A percentile compares a stretch with the other conserved stretches of the same genome.
Conservation (phyloP, 1,140 invertebrate genomes). For the Zaprionus capensis region DNA sequence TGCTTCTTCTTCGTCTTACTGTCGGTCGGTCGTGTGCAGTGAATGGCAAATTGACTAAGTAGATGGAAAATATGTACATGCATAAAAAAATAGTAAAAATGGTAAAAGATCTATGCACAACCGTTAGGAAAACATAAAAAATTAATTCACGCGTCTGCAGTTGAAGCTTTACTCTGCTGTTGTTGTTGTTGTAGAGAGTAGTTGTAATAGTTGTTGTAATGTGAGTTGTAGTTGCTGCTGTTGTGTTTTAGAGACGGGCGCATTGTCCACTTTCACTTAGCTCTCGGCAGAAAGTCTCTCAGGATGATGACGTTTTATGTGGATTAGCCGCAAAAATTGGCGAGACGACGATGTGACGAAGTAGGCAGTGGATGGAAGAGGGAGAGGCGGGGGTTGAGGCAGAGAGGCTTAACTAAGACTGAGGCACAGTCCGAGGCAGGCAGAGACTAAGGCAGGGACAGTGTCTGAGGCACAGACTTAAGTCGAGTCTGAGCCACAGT, state of each 20-base stretch:
- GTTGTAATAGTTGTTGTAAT: constrained; percentile 8
- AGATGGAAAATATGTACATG: constrained; percentile 62
- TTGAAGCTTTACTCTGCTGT: constrained; percentile 49
- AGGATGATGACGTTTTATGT: constrained; percentile 63
- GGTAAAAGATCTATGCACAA: constrained; percentile 30
- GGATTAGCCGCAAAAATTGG: constrained; percentile 51
- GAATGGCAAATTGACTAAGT: constrained; percentile 80
- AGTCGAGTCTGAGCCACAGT: background rate
- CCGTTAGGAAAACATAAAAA: constrained; percentile 58
- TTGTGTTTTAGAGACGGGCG: constrained; percentile 9
- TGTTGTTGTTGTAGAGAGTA: background rate
- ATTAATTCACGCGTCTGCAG: constrained; percentile 77
- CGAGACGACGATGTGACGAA: constrained; percentile 16
- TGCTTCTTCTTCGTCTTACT: constrained; percentile 2
- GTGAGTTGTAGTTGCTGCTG: constrained; percentile 21
- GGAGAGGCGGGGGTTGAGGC: background rate
- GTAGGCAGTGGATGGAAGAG: constrained; percentile 3
- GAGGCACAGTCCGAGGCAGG: no score
- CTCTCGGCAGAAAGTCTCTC: constrained; percentile 51
- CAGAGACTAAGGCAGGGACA: constrained; percentile 24
- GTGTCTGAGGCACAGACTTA: background rate
- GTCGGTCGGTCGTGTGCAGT: constrained; percentile 62
- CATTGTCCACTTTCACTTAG: constrained; percentile 74
- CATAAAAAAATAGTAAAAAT: constrained; percentile 22
- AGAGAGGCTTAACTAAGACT: background rate